Evolutionary conservation across 2,888 invertebrate genomes (phyloP), one percentile per base, ranked within the genome.

Genomic region (Ellobium chinense): DNA sequence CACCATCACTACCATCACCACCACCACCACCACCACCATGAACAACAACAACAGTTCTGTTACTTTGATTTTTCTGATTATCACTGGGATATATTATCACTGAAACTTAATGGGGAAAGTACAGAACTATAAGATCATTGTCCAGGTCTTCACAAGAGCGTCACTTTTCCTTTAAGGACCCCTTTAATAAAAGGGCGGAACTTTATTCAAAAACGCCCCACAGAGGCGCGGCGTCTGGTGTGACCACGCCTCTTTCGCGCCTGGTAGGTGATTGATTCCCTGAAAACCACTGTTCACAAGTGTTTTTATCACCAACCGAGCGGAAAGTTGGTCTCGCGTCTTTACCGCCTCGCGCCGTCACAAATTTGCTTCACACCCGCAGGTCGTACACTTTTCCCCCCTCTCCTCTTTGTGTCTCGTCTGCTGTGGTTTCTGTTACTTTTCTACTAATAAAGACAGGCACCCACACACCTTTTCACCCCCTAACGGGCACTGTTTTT

Each of bases 261-360:
- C 29, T 24, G 29, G 12, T 5, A 1, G 65, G 21, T 63, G 63
- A 65, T 63, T 65, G 75, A 63, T 65, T 34, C 31, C 27, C 31
- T n/a, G 21, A 58, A 31, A 18, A 21, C 54, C 56, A 2, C 29
- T 5, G 70, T 34, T 54, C 70, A 56, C 68, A 46, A 39, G 37
- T 68, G n/a, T 24, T 46, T 46, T 68, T 46, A 2, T 68, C 68
- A 66, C 36, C 66, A 37, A 21, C n/a, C 36, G 37, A 37, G 37
- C 66, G 66, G 66, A 66, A 66, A 66, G 4, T 36, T 46, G 46
- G 21, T 34, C 24, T n/a, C n/a, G 2, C 18, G n/a, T 66, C 66
- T 66, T 21, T 37, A 66, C 37, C 37, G 66, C 66, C 66, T 66
- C 66, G 37, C 65, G n/a, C 31, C 31, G 34, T 66, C 66, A 62